A percentile compares a stretch with the other conserved stretches of the same genome.
phyloP scores from a whole-genome alignment of 2,888 invertebrate species.

The Orthosia gracilis region DNA sequence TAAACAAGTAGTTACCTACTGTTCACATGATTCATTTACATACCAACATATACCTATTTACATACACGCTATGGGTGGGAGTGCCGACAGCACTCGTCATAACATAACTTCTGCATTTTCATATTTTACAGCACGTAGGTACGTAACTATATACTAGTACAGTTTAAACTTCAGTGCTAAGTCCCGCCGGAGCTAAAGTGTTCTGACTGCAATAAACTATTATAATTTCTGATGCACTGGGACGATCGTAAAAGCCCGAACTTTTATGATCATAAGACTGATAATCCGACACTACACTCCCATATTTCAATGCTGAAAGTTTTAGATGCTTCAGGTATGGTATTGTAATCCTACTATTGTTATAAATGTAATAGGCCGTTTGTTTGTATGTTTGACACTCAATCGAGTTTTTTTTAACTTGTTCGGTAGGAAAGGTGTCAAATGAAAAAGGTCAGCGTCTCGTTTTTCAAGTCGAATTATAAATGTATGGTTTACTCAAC shows the following conservation, averaged over 20 bases:
- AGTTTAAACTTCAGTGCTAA: conserved; percentile 19
- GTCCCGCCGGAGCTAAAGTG: conserved; percentile 18
- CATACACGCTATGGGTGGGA: background rate
- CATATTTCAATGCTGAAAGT: conserved; percentile 4
- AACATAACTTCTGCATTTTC: conserved; percentile 19
- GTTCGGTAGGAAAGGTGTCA: too few species aligned
- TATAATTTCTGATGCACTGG: conserved; percentile 28
- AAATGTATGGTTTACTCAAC: too few species aligned
- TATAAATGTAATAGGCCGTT: too few species aligned
- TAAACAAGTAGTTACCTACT: background rate
- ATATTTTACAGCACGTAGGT: conserved; percentile 12
- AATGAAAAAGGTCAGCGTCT: too few species aligned
- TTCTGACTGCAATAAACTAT: conserved; percentile 40
- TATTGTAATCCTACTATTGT: background rate
- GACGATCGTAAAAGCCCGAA: conserved; percentile 28
- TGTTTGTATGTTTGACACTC: too few species aligned
- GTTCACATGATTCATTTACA: background rate
- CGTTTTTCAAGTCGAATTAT: too few species aligned
- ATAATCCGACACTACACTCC: background rate
- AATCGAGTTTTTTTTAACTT: too few species aligned
- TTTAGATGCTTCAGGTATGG: background rate
- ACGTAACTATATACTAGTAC: background rate
- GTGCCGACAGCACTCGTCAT: background rate
- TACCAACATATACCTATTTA: too few species aligned
- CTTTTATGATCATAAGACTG: conserved; percentile 13